A percentile compares a stretch with the other conserved stretches of the same genome.
Evolutionary conservation across 2,888 invertebrate species (phyloP).

Genomic region (Cerastis leucographa): DNA sequence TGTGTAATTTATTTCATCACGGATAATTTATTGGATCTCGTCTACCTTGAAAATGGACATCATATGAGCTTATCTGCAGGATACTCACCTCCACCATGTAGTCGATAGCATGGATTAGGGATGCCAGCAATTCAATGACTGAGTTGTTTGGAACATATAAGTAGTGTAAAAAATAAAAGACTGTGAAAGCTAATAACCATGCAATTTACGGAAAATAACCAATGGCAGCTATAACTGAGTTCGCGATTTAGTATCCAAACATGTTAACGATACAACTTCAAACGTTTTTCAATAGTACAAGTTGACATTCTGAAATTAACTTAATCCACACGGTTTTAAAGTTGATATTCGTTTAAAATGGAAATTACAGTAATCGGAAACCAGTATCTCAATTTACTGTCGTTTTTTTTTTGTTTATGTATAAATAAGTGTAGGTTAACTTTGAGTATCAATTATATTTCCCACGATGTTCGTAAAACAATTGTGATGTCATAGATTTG

Average conservation of each 20-base stretch:
- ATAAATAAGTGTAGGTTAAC: background rate
- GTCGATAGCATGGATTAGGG: too few relatives aligned
- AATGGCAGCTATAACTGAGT: background rate
- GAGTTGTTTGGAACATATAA: too few relatives aligned
- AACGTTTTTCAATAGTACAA: background rate
- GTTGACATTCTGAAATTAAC: background rate
- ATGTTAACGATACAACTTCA: background rate
- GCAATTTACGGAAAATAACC: background rate
- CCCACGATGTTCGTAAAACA: background rate
- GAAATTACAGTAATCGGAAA: background rate
- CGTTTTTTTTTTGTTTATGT: background rate
- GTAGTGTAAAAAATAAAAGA: too few relatives aligned
- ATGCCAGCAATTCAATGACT: too few relatives aligned
- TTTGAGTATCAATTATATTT: slow-evolving; percentile 10
- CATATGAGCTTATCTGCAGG: too few relatives aligned
- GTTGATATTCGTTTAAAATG: background rate
- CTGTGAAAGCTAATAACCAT: background rate
- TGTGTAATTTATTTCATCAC: too few relatives aligned
- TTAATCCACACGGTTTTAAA: background rate
- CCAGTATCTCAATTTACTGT: background rate
- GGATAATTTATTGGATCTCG: too few relatives aligned
- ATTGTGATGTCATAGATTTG: background rate
- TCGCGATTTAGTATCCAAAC: background rate
- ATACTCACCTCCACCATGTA: too few relatives aligned
- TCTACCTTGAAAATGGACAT: too few relatives aligned